These are phyloP conservation scores for Ahaetulla prasina DNA, from an alignment of 2,113 vertebrate genomes.

Conservation along the genomic window DNA sequence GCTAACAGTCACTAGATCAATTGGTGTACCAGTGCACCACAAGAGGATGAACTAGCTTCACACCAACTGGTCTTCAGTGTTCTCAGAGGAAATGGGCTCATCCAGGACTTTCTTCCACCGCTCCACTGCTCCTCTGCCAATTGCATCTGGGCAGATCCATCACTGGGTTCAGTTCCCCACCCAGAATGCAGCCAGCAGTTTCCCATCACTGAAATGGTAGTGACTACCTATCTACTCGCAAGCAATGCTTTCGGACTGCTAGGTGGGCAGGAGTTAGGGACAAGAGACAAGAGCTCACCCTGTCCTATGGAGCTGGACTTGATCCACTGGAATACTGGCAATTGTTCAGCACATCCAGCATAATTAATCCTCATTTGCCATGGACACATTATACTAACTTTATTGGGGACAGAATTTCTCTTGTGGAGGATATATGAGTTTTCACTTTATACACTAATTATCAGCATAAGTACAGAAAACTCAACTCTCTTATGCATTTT, in stretches of 20 bases:
- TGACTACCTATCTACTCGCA: not conserved
- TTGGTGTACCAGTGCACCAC: not conserved
- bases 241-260: not conserved
- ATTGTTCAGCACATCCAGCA: not conserved
- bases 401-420: not conserved
- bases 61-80: not conserved
- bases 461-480: not conserved
- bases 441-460: not conserved
- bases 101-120: not conserved
- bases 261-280: not conserved
- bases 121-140: not conserved
- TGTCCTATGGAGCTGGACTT: not conserved
- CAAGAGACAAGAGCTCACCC: not conserved
- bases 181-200: not conserved
- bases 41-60: not conserved
- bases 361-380: not conserved
- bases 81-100: not conserved
- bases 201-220: not conserved
- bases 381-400: not conserved
- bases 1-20: not conserved
- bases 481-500: not conserved
- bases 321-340: not conserved
- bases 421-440: not conserved
- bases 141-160: not conserved
- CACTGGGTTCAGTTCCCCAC: not conserved